A percentile compares a stretch with the other conserved stretches of the same genome.
Evolutionary conservation across 2,113 vertebrate genomes (phyloP).

Genomic region (Gymnobelideus leadbeateri): DNA sequence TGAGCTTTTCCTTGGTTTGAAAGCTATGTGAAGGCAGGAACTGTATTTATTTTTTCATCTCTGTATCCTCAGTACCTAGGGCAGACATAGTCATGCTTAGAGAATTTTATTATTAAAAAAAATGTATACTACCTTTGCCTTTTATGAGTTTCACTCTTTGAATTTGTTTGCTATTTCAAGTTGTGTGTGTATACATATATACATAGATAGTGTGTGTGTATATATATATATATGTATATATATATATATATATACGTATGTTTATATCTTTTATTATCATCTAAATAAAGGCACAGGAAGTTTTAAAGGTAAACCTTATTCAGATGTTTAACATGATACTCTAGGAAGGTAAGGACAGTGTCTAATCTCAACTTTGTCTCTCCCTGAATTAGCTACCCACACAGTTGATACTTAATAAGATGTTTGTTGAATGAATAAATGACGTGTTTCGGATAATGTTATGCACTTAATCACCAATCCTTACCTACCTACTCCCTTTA

Average conservation of each 20-base stretch:
- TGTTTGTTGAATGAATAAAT: neutral
- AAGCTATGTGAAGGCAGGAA: neutral
- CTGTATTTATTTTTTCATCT: neutral
- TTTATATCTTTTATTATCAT: constrained; percentile 14
- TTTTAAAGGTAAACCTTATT: constrained; percentile 34
- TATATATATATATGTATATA: too few species aligned
- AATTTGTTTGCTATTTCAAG: neutral
- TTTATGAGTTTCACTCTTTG: neutral
- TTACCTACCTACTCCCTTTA: constrained; percentile 9
- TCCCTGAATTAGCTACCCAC: neutral
- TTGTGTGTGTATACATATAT: too few species aligned
- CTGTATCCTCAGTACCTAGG: neutral
- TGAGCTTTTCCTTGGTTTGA: neutral
- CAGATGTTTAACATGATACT: constrained; percentile 27
- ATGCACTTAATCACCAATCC: constrained; percentile 33
- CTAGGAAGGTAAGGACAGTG: neutral
- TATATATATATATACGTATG: too few species aligned
- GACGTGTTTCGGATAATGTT: constrained; percentile 25
- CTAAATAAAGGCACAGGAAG: constrained; percentile 25
- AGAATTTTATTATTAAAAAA: neutral
- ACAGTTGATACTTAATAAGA: neutral
- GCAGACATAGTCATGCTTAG: neutral
- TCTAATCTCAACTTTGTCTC: neutral
- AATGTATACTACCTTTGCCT: neutral
- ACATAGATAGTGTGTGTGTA: too few species aligned